These are phyloP conservation scores for Ochlodes sylvanus DNA, from an alignment of 2,888 invertebrate genomes.

Conservation along the genomic window DNA sequence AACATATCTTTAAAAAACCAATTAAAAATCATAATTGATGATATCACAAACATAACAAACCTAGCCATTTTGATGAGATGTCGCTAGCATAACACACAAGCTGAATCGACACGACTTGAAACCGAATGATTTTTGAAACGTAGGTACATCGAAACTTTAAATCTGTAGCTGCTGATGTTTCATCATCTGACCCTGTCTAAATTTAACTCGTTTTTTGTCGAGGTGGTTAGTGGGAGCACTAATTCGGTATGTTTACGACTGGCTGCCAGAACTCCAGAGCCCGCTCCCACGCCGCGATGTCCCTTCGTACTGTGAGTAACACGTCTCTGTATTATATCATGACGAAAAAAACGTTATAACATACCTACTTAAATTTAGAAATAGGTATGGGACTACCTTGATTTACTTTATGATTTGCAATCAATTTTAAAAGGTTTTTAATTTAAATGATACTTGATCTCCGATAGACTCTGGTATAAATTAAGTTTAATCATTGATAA, in stretches of 20 bases:
- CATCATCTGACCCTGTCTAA: conserved; percentile 46
- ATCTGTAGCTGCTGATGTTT: conserved; percentile 23
- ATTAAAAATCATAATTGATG: no score
- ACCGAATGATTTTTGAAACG: not conserved
- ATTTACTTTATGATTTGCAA: no score
- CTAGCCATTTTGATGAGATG: not conserved
- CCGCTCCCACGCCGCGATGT: conserved; percentile 72
- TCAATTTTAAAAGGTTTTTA: no score
- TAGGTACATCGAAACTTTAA: conserved; percentile 12
- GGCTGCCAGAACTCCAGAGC: conserved; percentile 72
- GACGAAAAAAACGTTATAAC: not conserved
- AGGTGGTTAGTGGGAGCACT: conserved; percentile 69
- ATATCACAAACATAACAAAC: no score
- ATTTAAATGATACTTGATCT: no score
- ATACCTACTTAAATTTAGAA: not conserved
- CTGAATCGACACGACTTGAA: not conserved
- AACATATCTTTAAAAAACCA: no score
- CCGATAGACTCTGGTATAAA: no score
- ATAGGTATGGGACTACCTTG: no score
- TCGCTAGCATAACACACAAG: not conserved
- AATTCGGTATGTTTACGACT: conserved; percentile 79
- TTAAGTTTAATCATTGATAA: no score
- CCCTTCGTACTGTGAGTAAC: conserved; percentile 55
- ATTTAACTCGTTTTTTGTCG: conserved; percentile 75
- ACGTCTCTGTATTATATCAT: conserved; percentile 34